Evolutionary conservation across 64 coral and sea anemone species (phyloP), one percentile per base, ranked within the genome.

Genomic region (Pocillopora damicornis): DNA sequence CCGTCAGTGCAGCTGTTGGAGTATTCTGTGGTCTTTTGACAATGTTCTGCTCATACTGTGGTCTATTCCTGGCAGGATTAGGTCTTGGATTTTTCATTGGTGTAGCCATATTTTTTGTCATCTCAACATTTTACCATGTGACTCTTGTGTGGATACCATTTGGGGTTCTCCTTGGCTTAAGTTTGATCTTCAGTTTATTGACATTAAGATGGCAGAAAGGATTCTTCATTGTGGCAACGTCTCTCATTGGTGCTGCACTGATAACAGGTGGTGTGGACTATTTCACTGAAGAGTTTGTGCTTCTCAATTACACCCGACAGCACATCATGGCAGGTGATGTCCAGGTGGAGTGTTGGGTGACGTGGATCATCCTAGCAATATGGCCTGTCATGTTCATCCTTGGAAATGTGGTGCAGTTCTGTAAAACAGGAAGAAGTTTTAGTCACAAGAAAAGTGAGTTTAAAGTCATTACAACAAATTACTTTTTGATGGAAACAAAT

Each of bases 111-210:
- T 88, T 95, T 76, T 79, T 91, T 35, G 72, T 88, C 38, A 60
- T 95, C 1, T 83, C 89, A 36, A 81, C 86, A 58, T 88, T 93
- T 22, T 89, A 89, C 45, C 87, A 90, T 30, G 90, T 95, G 17
- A 73, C 86, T 5, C 90, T 90, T 11, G 93, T 83, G 83, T 99
- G 96, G 96, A 95, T 99, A 73, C 96, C 96, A 17, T 99, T 99
- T 88, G 96, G 96, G 17, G 79, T 95, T 9, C 75, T 99, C 11
- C 97, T 99, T 37, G 93, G 90, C 1, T 64, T 95, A 26, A 90
- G 93, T 76, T 59, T 99, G 23, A 15, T 93, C 23, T 93, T 90
- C 83, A 83, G 74, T 35, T n/a, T 95, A 59, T 63, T 95, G 36
- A 88, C 83, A 9, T 60, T 99, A 61, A 90, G 88, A 17, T 99